Evolutionary conservation across 1,140 invertebrate species (phyloP), one percentile per base, ranked within the genome.

Genomic region (Tetraneura akinire): DNA sequence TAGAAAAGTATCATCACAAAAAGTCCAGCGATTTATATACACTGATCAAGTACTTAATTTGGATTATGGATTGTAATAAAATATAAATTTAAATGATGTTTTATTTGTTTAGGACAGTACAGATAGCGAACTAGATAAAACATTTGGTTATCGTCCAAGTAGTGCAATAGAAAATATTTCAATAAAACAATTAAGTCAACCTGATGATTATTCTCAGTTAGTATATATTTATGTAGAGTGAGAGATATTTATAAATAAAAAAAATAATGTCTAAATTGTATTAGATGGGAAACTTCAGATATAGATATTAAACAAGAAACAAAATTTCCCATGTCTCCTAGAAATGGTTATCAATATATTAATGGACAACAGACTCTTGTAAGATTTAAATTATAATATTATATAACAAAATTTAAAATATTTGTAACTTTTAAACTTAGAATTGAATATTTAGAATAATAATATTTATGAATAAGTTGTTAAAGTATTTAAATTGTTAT

Each of bases 121-220:
- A 26, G 55, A 62, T 18, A 62, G 9, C 11, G 74, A 78, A 3
- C n/a, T 60, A 49, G 71, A 57, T 14, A n/a, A 68, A 42, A 23
- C 32, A 45, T 47, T 2, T 47, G 3, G 13, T 26, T 62, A 57
- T 45, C 42, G 9, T 26, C n/a, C 21, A 26, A 47, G 53, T 21
- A 74, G 37, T 55, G 21, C 18, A 60, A 76, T 10, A 62, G 21
- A 37, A 62, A 47, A 0, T 47, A 71, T 23, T 47, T 47, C 32
- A 42, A 55, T 76, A 45, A 55, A 18, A 42, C 37, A 23, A 78
- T 18, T 62, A 11, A 78, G 21, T 26, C 29, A 62, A 62, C 23
- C 32, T 26, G 37, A 78, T 26, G 37, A 78, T 60, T 78, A 62
- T 62, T 62, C 55, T 45, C 74, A 78, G 74, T 78, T 16, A 78